phyloP scores from a whole-genome alignment of 2,113 vertebrate species.

The Arvicanthis niloticus region DNA sequence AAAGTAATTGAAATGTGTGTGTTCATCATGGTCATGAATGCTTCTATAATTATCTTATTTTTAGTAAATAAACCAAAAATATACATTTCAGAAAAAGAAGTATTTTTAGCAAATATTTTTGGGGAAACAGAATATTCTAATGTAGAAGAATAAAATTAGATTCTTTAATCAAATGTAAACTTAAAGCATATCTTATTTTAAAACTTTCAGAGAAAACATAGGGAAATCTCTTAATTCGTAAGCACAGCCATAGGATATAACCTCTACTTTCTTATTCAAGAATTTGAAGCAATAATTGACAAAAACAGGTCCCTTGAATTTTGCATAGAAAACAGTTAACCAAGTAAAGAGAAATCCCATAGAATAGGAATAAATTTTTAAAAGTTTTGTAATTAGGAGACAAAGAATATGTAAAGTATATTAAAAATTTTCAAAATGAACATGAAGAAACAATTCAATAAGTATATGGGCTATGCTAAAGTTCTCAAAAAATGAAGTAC shows the following conservation, averaged over 20 bases:
- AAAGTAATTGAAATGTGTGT: neutral
- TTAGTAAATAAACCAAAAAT: neutral
- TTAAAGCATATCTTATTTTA: neutral
- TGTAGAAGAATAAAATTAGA: neutral
- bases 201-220: neutral
- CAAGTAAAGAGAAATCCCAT: neutral
- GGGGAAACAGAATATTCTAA: neutral
- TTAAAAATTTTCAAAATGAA: neutral
- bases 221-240: neutral
- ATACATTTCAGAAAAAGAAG: neutral
- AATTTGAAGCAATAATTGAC: neutral
- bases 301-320: neutral
- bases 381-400: neutral
- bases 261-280: neutral
- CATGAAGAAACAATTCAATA: neutral
- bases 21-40: neutral
- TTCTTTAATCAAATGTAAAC: neutral
- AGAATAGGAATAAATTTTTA: neutral
- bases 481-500: neutral
- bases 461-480: neutral
- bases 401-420: neutral
- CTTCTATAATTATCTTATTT: neutral
- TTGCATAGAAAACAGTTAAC: neutral
- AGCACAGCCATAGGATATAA: neutral
- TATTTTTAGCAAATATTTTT: neutral